Evolutionary conservation across 35 echinoderm and acorn worm species (phyloP), one percentile per base, ranked within the genome.

Genomic region (Ophioderma brevispina): DNA sequence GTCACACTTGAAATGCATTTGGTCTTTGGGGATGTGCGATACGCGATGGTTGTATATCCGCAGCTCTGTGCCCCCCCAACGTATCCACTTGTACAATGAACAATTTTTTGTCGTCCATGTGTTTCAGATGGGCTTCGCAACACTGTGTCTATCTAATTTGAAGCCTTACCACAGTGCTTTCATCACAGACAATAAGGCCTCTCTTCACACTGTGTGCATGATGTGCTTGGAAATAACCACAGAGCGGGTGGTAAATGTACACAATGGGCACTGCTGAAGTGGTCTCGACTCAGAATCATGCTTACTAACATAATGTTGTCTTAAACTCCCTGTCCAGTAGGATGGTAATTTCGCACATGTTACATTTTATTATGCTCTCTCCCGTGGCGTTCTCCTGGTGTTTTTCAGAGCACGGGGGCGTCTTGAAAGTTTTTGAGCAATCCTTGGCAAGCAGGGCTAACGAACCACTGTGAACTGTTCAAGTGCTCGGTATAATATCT

Each of bases 1-100:
- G 37, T 81, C 52, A 39, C 87, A 89, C 34, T 89, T 89, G 28
- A 37, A 89, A 0, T 59, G 32, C 87, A 89, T 89, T 46, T 89
- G 33, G 0, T 89, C 87, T 59, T 80, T 79, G 36, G 87, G 46
- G 23, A 81, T 89, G 55, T 89, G 87, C 0, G 31, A 77, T 19
- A 36, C 33, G 18, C 46, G 50, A 33, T 89, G 87, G 30, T 35
- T 56, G 78, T 89, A 89, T 5, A 89, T 35, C 21, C 14, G 19
- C 33, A 70, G 28, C 46, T 64, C 39, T 21, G 87, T 81, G 21
- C 28, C 25, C 28, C 25, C 10, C 78, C 87, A 11, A 89, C 50
- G 32, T 81, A 89, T 33, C 70, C 49, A 21, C 87, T 40, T 89
- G 41, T 33, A 55, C 79, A 23, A 78, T 81, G 8, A 78, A 78